phyloP scores from a whole-genome alignment of 2,888 invertebrate genomes.

The Lycocerus yunnanus region DNA sequence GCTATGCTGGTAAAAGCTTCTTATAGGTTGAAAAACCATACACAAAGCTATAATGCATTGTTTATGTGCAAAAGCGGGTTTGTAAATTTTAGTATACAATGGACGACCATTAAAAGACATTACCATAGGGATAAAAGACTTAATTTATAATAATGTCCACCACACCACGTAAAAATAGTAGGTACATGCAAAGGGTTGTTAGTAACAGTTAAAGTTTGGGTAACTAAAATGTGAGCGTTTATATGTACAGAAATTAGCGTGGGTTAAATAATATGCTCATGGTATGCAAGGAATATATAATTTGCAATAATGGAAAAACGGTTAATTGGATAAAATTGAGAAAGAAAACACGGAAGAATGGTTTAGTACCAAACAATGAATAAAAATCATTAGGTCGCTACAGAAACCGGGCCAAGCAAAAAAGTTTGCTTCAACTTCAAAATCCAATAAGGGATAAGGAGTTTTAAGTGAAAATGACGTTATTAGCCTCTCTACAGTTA shows the following conservation, averaged over 20 bases:
- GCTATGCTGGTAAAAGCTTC: conserved; percentile 14
- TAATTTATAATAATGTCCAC: background rate
- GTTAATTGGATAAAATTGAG: background rate
- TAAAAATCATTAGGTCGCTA: background rate
- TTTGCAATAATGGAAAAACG: too few species aligned
- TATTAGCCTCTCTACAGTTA: background rate
- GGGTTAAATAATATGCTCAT: too few species aligned
- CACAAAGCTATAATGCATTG: background rate
- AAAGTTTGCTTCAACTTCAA: background rate
- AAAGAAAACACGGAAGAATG: background rate
- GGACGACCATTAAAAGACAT: background rate
- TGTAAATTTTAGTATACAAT: background rate
- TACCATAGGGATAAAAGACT: background rate
- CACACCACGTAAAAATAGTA: background rate
- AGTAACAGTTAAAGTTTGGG: too few species aligned
- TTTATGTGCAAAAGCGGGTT: background rate
- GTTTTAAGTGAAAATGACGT: background rate
- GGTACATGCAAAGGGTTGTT: background rate
- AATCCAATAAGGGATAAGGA: background rate
- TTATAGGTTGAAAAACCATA: conserved; percentile 1
- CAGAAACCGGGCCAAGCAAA: background rate
- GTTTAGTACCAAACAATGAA: background rate
- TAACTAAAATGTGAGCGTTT: background rate
- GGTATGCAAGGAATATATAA: too few species aligned
- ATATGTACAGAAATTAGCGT: background rate